Percentiles rank a stretch among this genome's conserved stretches.
Conservation (phyloP, 2,888 invertebrate genomes). For the Troides aeacus region DNA sequence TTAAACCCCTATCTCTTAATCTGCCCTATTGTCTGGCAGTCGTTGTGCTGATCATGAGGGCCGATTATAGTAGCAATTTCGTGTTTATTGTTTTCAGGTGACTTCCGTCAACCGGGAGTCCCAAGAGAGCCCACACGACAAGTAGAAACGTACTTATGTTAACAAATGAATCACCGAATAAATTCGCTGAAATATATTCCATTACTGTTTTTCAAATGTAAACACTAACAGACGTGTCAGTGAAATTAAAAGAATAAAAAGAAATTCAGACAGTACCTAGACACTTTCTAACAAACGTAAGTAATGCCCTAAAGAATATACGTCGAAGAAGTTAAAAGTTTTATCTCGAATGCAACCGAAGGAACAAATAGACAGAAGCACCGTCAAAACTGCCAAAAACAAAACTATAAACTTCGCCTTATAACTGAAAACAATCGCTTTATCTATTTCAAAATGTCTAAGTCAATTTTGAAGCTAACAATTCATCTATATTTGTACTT, state of each 20-base stretch:
- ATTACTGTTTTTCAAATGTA: neutral
- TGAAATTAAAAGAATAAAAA: conserved; percentile 1
- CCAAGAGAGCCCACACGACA: conserved; percentile 56
- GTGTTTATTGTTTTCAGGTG: conserved; percentile 77
- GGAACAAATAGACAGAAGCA: conserved; percentile 77
- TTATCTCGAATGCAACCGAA: conserved; percentile 67
- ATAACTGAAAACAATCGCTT: conserved; percentile 74
- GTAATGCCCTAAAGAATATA: conserved; percentile 66
- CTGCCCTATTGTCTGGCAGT: conserved; percentile 74
- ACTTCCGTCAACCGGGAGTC: conserved; percentile 53
- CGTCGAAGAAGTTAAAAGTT: conserved; percentile 74
- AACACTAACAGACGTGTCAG: neutral
- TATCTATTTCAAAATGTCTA: conserved; percentile 75
- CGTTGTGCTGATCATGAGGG: conserved; percentile 73
- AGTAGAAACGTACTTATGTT: conserved; percentile 47
- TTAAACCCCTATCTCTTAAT: conserved; percentile 77
- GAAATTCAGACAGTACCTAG: conserved; percentile 47
- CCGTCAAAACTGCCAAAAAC: conserved; percentile 80
- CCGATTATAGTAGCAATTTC: conserved; percentile 78
- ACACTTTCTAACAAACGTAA: conserved; percentile 59
- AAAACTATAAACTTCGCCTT: conserved; percentile 80
- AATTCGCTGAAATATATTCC: conserved; percentile 41
- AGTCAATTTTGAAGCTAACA: conserved; percentile 68
- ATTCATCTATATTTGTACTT: conserved; percentile 49
- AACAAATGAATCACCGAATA: conserved; percentile 49